Evolutionary conservation across 2,113 vertebrate genomes (phyloP).

Genomic region (Reinhardtius hippoglossoides): DNA sequence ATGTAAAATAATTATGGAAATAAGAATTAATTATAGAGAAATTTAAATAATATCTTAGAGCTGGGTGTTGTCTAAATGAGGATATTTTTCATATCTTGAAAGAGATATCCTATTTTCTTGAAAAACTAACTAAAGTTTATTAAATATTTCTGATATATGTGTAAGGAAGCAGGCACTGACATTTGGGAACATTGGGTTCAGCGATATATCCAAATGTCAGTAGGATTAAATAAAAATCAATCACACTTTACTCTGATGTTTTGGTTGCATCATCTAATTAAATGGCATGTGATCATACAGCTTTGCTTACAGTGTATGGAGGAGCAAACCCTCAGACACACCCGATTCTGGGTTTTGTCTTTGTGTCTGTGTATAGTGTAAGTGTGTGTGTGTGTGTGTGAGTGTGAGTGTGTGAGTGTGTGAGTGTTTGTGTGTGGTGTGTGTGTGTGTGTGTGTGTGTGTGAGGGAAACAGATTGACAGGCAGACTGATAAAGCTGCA

Average conservation of each 20-base stretch:
- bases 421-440: slow-evolving; percentile 1
- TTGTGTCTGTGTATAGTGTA: background rate
- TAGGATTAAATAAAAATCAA: slow-evolving; percentile 2
- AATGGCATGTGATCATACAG: background rate
- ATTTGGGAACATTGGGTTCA: background rate
- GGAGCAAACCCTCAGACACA: slow-evolving; percentile 45
- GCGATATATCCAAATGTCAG: background rate
- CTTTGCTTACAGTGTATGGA: background rate
- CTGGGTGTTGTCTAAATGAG: background rate
- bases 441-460: background rate
- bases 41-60: background rate
- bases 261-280: slow-evolving; percentile 33
- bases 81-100: too few species aligned
- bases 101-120: background rate
- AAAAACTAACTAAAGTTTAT: background rate
- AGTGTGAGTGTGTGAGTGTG: background rate
- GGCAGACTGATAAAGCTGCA: slow-evolving; percentile 27
- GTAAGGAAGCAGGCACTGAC: background rate
- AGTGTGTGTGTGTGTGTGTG: background rate
- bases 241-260: slow-evolving; percentile 4
- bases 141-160: background rate
- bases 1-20: background rate
- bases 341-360: slow-evolving; percentile 27
- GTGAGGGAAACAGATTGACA: background rate
- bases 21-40: background rate